Evolutionary conservation across 1,140 invertebrate species (phyloP), one percentile per base, ranked within the genome.

Genomic region (Lepidotrigona ventralis): DNA sequence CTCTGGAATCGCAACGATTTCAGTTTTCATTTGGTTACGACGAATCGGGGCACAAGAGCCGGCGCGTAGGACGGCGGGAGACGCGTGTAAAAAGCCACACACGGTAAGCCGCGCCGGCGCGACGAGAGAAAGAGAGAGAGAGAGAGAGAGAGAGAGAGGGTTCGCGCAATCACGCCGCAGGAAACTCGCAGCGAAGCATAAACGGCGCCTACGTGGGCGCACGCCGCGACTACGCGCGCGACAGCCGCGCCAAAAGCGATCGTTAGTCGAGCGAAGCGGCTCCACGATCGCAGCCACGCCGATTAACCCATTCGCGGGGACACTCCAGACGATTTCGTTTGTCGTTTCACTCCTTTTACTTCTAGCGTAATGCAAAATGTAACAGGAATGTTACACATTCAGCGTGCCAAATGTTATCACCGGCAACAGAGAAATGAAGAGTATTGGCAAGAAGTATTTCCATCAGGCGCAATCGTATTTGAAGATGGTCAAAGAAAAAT

Each of bases 1-100:
- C 97, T 91, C 97, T 98, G 95, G 8, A 95, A 96, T 33, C 83
- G 88, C 74, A 93, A 92, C 85, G 90, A 69, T 66, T 11, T 19
- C 39, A 46, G 46, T 63, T 64, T 79, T 29, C 26, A 0, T n/a
- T 15, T 29, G 26, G 29, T 9, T 68, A 56, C 64, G 26, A 5
- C n/a, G 15, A 64, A 15, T 66, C 64, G 14, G 33, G 29, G 6
- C 17, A 17, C 23, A 33, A 33, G 33, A 33, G 60, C n/a, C 17
- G n/a, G n/a, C 66, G 77, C 66, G 77, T 79, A 53, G 77, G 77
- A 66, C 75, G 75, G 23, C n/a, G 66, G 0, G 39, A 0, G 14
- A 39, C 63, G 64, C 64, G 76, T 69, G 51, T 51, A 51, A 68
- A 54, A 69, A 51, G 21, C 15, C 8, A n/a, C 58, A 3, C 58